Conservation (phyloP, 2,888 invertebrate genomes). For the Aporophyla nigra region DNA sequence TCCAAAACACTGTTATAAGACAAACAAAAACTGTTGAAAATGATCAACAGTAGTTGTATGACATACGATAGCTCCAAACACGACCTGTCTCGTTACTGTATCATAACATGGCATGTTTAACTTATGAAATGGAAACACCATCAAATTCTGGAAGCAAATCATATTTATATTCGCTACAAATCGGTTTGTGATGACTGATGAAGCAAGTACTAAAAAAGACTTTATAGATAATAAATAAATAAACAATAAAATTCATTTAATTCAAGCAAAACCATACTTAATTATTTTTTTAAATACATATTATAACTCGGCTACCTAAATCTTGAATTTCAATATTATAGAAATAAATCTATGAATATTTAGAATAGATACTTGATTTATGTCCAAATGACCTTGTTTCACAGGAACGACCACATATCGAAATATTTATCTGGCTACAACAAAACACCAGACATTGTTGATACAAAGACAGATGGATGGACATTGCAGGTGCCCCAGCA, state of each 20-base stretch:
- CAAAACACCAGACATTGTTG: background rate
- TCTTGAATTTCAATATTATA: background rate
- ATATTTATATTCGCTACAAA: conserved; percentile 21
- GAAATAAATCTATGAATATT: background rate
- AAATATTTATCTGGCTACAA: background rate
- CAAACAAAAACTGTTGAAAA: conserved; percentile 49
- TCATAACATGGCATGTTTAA: conserved; percentile 63
- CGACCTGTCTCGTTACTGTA: conserved; percentile 31
- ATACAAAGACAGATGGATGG: background rate
- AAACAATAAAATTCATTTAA: too few species aligned
- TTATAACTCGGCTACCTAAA: background rate
- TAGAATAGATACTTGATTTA: background rate
- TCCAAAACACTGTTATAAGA: conserved; percentile 49
- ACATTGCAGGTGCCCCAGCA: background rate
- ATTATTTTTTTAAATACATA: too few species aligned
- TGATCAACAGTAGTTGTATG: conserved; percentile 50
- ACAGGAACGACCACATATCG: background rate
- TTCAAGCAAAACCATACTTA: too few species aligned
- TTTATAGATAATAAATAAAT: too few species aligned
- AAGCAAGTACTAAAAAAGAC: background rate
- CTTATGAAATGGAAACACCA: conserved; percentile 52
- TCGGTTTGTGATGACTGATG: background rate
- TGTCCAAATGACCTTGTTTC: background rate
- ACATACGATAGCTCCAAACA: conserved; percentile 55
- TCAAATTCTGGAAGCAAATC: conserved; percentile 42